Percentiles rank a stretch among this genome's conserved stretches.
phyloP scores from a whole-genome alignment of 1,140 invertebrate genomes.

The Drosophila funebris region DNA sequence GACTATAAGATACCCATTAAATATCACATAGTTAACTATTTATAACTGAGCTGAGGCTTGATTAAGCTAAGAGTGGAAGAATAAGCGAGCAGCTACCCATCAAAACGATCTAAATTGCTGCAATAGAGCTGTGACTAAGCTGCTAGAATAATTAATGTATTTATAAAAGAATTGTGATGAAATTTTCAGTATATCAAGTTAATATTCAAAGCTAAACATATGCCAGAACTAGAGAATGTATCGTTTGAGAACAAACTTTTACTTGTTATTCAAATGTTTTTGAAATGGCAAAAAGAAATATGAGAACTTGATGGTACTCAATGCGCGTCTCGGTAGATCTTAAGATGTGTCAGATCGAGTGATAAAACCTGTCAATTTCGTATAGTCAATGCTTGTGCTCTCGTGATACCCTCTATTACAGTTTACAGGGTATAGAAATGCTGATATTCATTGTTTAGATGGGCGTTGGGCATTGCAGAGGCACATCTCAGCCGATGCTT shows the following conservation, averaged over 20 bases:
- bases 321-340: background rate
- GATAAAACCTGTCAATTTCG: background rate
- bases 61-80: too few species aligned
- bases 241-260: background rate
- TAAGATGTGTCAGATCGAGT: background rate
- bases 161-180: background rate
- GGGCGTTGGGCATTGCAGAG: background rate
- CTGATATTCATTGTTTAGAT: conserved; percentile 4
- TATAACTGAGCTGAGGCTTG: too few species aligned
- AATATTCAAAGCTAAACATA: background rate
- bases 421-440: background rate
- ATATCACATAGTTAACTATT: background rate
- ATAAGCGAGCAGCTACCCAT: too few species aligned
- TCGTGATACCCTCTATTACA: conserved; percentile 2
- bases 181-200: background rate
- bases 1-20: background rate
- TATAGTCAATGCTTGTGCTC: background rate
- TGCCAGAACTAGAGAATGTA: background rate
- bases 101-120: too few species aligned
- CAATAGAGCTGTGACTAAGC: too few species aligned
- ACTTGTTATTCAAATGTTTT: background rate
- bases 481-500: conserved; percentile 36
- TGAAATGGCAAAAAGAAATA: background rate
- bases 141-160: too few species aligned
- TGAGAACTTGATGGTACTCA: background rate